phyloP scores from a whole-genome alignment of 2,113 vertebrate species.

The Pseudopipra pipra region DNA sequence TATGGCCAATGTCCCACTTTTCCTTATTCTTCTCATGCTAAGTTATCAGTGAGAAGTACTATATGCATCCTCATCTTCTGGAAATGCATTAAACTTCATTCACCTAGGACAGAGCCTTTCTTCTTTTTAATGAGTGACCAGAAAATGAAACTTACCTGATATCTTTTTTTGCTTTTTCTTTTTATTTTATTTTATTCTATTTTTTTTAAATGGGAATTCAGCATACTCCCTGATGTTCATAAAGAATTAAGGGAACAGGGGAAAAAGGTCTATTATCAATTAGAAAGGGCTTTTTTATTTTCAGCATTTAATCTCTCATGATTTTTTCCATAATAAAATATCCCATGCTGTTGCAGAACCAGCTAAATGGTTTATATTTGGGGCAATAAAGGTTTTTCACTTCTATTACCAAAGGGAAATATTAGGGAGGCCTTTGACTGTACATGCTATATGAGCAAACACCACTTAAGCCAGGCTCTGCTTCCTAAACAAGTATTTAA shows the following conservation, averaged over 20 bases:
- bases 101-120: not conserved
- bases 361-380: constrained; percentile 32
- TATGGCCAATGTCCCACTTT: not conserved
- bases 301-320: constrained; percentile 38
- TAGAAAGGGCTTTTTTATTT: not conserved
- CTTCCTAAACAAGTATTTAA: constrained; percentile 99
- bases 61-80: not conserved
- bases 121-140: not conserved
- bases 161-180: no score
- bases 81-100: not conserved
- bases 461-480: constrained; percentile 87
- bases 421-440: constrained; percentile 79
- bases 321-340: not conserved
- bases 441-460: constrained; percentile 77
- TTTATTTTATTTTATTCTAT: no score
- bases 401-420: constrained; percentile 78
- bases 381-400: constrained; percentile 23
- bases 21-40: not conserved
- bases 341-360: not conserved
- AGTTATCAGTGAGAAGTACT: not conserved
- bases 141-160: not conserved
- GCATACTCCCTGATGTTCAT: not conserved
- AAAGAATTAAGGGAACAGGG: not conserved
- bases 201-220: not conserved
- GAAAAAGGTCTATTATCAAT: not conserved